Evolutionary conservation across 2,888 invertebrate species (phyloP).

Genomic region (Volucella inanis): DNA sequence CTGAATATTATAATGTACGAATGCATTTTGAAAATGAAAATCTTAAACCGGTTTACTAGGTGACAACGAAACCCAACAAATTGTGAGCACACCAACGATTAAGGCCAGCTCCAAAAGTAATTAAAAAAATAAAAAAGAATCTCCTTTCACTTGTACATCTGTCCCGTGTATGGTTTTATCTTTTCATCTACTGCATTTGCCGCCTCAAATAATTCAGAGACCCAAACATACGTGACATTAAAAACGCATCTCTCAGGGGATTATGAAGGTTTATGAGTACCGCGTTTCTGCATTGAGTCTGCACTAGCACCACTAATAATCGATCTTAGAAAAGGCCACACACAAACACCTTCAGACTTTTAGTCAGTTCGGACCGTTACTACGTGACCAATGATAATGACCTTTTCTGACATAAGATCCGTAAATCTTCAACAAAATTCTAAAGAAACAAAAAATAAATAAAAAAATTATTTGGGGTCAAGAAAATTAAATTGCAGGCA

Average conservation of each 20-base stretch:
- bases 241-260: conserved; percentile 6
- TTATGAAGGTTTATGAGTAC: conserved; percentile 17
- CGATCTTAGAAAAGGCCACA: conserved; percentile 22
- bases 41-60: too few relatives aligned
- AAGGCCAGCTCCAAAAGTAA: too few relatives aligned
- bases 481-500: conserved; percentile 46
- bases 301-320: background rate
- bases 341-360: background rate
- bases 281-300: background rate
- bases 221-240: conserved; percentile 20
- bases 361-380: background rate
- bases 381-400: conserved; percentile 26
- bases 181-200: background rate
- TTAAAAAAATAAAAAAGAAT: too few relatives aligned
- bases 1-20: too few relatives aligned
- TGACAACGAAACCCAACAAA: too few relatives aligned
- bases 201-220: background rate
- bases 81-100: too few relatives aligned
- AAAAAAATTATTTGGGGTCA: conserved; percentile 51
- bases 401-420: conserved; percentile 28
- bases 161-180: background rate
- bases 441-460: conserved; percentile 15
- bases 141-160: background rate
- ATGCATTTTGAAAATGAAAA: too few relatives aligned
- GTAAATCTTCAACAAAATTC: conserved; percentile 1